Evolutionary conservation across 2,113 vertebrate species (phyloP), one percentile per base, ranked within the genome.

Genomic region (Thunnus maccoyii): DNA sequence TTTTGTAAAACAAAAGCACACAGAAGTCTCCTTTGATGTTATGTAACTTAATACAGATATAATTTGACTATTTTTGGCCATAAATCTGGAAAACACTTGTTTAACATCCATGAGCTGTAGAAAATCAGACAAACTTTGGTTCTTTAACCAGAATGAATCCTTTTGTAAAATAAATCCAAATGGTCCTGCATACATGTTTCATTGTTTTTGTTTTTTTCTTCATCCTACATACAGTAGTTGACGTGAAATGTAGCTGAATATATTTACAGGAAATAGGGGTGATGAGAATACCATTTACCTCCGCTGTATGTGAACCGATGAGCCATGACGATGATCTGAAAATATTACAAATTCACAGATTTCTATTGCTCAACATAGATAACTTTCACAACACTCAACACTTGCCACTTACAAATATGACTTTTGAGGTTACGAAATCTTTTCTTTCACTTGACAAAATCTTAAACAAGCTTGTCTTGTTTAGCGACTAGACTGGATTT

Each of bases 91-190:
- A 41, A 41, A 41, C 36, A 41, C 36, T 41, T 36, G 32, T 36
- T 7, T 36, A 5, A 41, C 36, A 47, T 55, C 48, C 2, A 73
- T 63, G 36, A 17, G 5, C 50, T 68, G 63, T 62, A 55, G 50
- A 48, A 55, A 72, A 61, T 18, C 20, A 0, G 16, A 32, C 1
- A 13, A 47, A 9, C 2, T 0, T 14, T 72, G 41, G 20, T 12
- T 15, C 8, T 65, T 20, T 12, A 17, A 44, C 4, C 14, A 13
- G 27, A 51, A 32, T 3, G 44, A n/a, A 41, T 47, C 22, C 5
- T 2, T 14, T 65, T 64, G 63, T 74, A 75, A 4, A 80, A 88
- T 82, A 88, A 88, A 88, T 73, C 46, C 12, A 76, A 60, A 74
- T 64, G 15, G 6, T 41, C 16, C 3, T 30, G 3, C 6, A 41